phyloP scores from a whole-genome alignment of 2,113 vertebrate species.

The Plecotus auritus region DNA sequence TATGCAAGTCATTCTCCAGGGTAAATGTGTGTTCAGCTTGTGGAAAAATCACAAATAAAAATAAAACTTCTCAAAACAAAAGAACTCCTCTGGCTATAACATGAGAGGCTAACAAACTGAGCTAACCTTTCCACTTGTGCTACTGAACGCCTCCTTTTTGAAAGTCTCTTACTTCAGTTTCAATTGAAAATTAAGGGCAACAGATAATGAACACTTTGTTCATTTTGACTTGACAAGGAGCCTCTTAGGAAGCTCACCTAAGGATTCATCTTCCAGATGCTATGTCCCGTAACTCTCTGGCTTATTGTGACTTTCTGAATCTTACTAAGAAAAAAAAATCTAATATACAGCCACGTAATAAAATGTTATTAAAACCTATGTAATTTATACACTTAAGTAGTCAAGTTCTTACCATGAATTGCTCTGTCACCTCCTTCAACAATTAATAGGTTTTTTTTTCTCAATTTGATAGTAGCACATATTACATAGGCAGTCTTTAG shows the following conservation, averaged over 20 bases:
- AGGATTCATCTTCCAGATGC: not conserved
- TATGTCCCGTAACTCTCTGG: not conserved
- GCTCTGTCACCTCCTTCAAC: not conserved
- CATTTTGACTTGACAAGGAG: slow-evolving; percentile 17
- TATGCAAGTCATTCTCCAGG: not conserved
- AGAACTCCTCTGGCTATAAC: slow-evolving; percentile 31
- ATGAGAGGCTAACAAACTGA: not conserved
- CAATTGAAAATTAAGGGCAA: slow-evolving; percentile 29
- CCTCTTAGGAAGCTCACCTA: not conserved
- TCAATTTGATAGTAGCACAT: not conserved
- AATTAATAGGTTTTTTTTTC: not conserved
- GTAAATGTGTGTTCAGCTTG: not conserved
- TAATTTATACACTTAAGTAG: not conserved
- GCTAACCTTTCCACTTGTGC: slow-evolving; percentile 37
- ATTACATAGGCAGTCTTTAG: not conserved
- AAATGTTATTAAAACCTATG: not conserved
- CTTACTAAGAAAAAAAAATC: not conserved
- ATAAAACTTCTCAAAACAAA: slow-evolving; percentile 37
- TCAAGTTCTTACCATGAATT: not conserved
- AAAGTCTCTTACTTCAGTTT: slow-evolving; percentile 39
- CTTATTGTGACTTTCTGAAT: slow-evolving; percentile 2
- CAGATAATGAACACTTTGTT: slow-evolving; percentile 29
- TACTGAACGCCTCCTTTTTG: not conserved
- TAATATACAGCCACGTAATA: not conserved
- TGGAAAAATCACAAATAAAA: slow-evolving; percentile 30